These are phyloP conservation scores for Plemyria rubiginata DNA, from an alignment of 2,888 invertebrate species.

Conservation along the genomic window DNA sequence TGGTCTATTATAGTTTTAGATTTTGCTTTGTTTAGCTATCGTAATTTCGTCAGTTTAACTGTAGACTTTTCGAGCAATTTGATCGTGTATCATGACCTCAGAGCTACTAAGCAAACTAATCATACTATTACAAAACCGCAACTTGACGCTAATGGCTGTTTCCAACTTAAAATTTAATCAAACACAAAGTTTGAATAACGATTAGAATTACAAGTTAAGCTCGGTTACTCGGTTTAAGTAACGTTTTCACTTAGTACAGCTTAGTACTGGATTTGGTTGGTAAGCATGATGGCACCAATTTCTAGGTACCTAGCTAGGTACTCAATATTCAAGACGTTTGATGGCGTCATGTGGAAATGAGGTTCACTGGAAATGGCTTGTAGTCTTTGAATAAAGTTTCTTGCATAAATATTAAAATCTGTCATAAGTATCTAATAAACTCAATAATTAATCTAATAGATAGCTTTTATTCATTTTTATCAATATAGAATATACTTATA, in stretches of 20 bases:
- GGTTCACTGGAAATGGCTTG: slow-evolving; percentile 36
- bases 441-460: too few relatives aligned
- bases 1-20: too few relatives aligned
- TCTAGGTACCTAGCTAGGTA: slow-evolving; percentile 65
- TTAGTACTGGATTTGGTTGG: slow-evolving; percentile 32
- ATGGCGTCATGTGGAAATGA: slow-evolving; percentile 29
- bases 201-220: slow-evolving; percentile 36
- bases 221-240: slow-evolving; percentile 36
- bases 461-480: too few relatives aligned
- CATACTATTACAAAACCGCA: slow-evolving; percentile 25
- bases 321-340: slow-evolving; percentile 67
- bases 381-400: background rate
- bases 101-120: slow-evolving; percentile 25
- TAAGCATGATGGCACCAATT: slow-evolving; percentile 57
- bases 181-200: slow-evolving; percentile 32
- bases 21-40: too few relatives aligned
- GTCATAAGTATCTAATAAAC: too few relatives aligned
- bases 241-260: slow-evolving; percentile 46
- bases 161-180: slow-evolving; percentile 30
- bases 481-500: too few relatives aligned
- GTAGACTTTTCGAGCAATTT: too few relatives aligned
- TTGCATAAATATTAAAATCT: background rate
- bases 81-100: background rate
- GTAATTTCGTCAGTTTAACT: too few relatives aligned
- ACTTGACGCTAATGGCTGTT: slow-evolving; percentile 30